Evolutionary conservation across 1,140 invertebrate genomes (phyloP), one percentile per base, ranked within the genome.

Genomic region (Alviniconcha marisindica): DNA sequence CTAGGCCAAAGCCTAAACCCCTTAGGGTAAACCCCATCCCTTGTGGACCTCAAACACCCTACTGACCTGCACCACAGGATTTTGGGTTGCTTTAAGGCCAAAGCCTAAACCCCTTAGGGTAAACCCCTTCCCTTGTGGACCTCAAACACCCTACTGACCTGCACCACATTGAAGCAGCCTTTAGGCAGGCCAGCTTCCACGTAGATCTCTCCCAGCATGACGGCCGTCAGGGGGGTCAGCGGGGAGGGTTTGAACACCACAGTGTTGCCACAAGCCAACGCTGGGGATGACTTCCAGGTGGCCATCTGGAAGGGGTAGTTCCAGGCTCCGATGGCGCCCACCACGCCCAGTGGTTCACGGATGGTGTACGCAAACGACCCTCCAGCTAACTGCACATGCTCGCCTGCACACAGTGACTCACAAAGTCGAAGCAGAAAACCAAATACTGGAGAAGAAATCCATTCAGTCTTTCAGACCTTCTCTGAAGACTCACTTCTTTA

Each of bases 241-340:
- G 91, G 94, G 42, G 94, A 94, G 33, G 94, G 94, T 85, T 95
- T 95, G 85, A 94, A 95, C 7, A 95, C 93, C 78, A 93, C 83
- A 1, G 90, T 86, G 89, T 95, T 95, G n/a, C 95, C 95, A 91
- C 94, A 94, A 4, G 94, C 94, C 18, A 95, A 88, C 0, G 95
- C 94, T 71, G 94, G 94, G 24, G 93, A 92, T 0, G 92, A 92
- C 84, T 93, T 93, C 91, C 91, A 95, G 7, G 93, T 84, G 15
- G 93, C 94, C 88, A 94, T 95, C 84, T 95, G 94, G 81, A 95
- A 93, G 21, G 95, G 95, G 84, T 94, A 95, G 87, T 95, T 95
- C 94, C 94, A 95, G 1, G 95, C 95, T 7, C 95, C 95, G 85
- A 94, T 93, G 21, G 91, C 94, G 31, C 91, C 94, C 40, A 94